Percentiles rank a stretch among this genome's conserved stretches.
phyloP scores from a whole-genome alignment of 2,888 invertebrate species.

The Bhutanitis thaidina region DNA sequence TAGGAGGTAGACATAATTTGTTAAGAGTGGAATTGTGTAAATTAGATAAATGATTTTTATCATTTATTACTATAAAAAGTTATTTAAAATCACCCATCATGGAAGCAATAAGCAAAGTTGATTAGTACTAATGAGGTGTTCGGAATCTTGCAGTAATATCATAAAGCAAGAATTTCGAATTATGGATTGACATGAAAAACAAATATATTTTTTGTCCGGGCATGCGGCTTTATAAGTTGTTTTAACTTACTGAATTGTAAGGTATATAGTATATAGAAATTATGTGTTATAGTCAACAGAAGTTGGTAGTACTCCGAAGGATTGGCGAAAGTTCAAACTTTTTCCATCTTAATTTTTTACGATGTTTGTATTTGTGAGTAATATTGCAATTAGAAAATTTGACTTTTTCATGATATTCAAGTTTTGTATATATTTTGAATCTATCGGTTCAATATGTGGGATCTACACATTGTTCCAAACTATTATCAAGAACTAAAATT shows the following conservation, averaged over 20 bases:
- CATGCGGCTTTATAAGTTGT: conserved; percentile 31
- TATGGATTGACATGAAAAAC: conserved; percentile 18
- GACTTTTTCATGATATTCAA: conserved; percentile 17
- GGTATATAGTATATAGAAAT: conserved; percentile 9
- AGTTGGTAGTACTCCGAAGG: neutral
- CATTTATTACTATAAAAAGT: conserved; percentile 1
- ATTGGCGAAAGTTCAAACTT: too few relatives aligned
- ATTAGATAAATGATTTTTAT: neutral
- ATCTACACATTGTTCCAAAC: conserved; percentile 8
- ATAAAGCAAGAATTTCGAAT: conserved; percentile 24
- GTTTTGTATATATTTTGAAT: conserved; percentile 20
- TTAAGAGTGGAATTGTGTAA: neutral
- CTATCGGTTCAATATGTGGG: conserved; percentile 2
- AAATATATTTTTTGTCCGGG: conserved; percentile 30
- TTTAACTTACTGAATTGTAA: conserved; percentile 12
- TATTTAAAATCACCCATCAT: conserved; percentile 20
- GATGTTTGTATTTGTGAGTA: conserved; percentile 7
- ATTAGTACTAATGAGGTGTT: conserved; percentile 34
- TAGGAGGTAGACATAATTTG: conserved; percentile 5
- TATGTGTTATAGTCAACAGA: conserved; percentile 6
- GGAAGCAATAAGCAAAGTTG: conserved; percentile 36
- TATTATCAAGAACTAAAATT: conserved; percentile 7
- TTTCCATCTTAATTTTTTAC: neutral
- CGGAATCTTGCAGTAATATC: conserved; percentile 40
- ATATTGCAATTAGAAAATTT: conserved; percentile 3